A percentile compares a stretch with the other conserved stretches of the same genome.
Conservation (phyloP, 2,113 vertebrate species). For the Dendrocopos noguchii region DNA sequence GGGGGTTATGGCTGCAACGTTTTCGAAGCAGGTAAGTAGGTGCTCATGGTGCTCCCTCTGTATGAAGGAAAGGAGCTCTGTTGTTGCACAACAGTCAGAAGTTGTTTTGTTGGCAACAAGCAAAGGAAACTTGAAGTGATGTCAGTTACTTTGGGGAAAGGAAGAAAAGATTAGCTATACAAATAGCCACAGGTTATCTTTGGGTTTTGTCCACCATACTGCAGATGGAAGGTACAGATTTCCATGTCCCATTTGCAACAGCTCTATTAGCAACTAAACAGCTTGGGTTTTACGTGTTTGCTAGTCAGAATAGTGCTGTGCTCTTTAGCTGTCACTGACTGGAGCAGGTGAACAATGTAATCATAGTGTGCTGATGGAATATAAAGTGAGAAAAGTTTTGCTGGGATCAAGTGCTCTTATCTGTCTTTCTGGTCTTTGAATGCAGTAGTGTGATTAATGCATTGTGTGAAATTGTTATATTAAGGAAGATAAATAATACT, state of each 20-base stretch:
- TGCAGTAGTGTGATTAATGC: background rate
- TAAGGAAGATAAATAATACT: background rate
- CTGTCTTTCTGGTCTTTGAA: background rate
- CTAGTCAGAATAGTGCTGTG: slow-evolving; percentile 11
- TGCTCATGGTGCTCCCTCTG: background rate
- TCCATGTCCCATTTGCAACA: background rate
- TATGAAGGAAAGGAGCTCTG: background rate
- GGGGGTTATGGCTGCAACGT: background rate
- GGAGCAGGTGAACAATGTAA: background rate
- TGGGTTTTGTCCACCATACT: background rate
- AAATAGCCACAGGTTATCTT: background rate
- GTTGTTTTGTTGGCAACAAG: background rate
- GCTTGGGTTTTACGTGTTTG: slow-evolving; percentile 23
- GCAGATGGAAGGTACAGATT: slow-evolving; percentile 21
- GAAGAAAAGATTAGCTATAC: background rate
- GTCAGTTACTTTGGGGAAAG: background rate
- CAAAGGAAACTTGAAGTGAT: background rate
- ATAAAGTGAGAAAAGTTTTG: background rate
- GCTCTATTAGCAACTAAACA: slow-evolving; percentile 1
- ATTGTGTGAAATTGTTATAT: background rate
- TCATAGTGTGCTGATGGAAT: background rate
- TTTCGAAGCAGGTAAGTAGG: background rate
- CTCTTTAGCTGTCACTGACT: slow-evolving; percentile 25
- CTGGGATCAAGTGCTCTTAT: background rate
- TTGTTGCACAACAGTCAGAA: accelerated